Base-by-base conservation (phyloP, 1,140 invertebrate genomes). In the Orius insidiosus region DNA sequence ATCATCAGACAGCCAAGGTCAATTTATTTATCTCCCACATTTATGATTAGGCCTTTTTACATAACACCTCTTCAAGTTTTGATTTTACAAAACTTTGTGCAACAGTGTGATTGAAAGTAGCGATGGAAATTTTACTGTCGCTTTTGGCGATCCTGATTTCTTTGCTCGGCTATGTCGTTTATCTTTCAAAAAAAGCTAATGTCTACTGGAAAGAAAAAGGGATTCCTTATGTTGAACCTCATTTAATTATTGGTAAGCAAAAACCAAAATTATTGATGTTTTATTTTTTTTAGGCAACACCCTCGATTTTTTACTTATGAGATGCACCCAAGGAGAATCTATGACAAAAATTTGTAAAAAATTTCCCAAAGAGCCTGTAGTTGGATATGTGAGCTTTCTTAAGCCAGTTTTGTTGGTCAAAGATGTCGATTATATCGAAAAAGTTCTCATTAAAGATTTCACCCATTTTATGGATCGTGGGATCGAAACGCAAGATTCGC, bases 371-470 rank as follows among this genome's bases (percentile, higher is more conserved):
- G 38, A 13, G 13, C 38, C 38, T 10, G 13, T 40, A 5, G 38
- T 40, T 40, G 38, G 38, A 15, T 40, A 40, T 18, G 13, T 15
- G 13, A 18, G 18, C 9, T 40, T 40, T 18, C 4, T 40, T 18
- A 40, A 18, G 4, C 38, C 38, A 4, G 16, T 13, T 10, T 13
- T 40, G 11, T 6, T 40, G 13, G 38, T 40, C 11, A 40, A 18
- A 11, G 38, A 40, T 18, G 15, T 18, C 6, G 38, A 40, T 15
- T 18, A 15, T 4, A 40, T 40, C 3, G 13, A 40, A 15, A 13
- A 18, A 18, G 38, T 40, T 4, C 38, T 40, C 14, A 40, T 40
- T 10, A 40, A 40, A 40, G 38, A 40, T 18, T 40, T 40, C 14
- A 5, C 4, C 15, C 38, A 40, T 18, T 40, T 40, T 18, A 15